Evolutionary conservation across 2,888 invertebrate species (phyloP), one percentile per base, ranked within the genome.

Genomic region (Coelogynopora nodosa): DNA sequence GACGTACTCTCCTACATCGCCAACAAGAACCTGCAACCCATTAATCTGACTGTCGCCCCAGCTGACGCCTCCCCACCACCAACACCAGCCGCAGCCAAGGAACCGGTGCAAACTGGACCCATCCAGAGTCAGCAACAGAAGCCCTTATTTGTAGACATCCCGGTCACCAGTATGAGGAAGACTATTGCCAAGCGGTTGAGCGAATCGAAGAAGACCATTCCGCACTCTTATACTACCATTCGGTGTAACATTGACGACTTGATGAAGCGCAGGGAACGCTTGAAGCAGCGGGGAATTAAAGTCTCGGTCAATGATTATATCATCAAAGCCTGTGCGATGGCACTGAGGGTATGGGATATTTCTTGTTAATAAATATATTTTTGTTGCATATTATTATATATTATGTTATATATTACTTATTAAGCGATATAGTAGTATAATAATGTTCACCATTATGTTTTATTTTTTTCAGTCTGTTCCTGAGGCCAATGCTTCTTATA

Each of bases 171-270:
- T 90, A 95, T 98, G 92, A 93, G 97, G 13, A 89, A 93, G 88
- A 95, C 95, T 31, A 97, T 98, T 90, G 98, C 97, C 30, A 96
- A 96, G 91, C 93, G 98, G 67, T 93, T 98, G 84, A 91, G 95
- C 0, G 94, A 95, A 90, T 96, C 98, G 49, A 98, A 98, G 92
- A 94, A 95, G 92, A 95, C 94, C 83, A 96, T 99, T 90, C 99
- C 99, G 0, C 99, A 99, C 92, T 99, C 98, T 92, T 99, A 99
- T 92, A 93, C 98, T 0, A 94, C 95, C 0, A 94, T 95, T 74
- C 96, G 98, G 86, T 94, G 97, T 87, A 94, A 95, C 90, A 94
- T 98, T 90, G 97, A 98, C 90, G 91, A 93, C 88, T 92, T 94
- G 23, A 88, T 97, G 86, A 94, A 94, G 90, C n/a, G 1, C 2